These are phyloP conservation scores for Mareca penelope DNA, from an alignment of 2,797 vertebrate genomes.

Conservation along the genomic window DNA sequence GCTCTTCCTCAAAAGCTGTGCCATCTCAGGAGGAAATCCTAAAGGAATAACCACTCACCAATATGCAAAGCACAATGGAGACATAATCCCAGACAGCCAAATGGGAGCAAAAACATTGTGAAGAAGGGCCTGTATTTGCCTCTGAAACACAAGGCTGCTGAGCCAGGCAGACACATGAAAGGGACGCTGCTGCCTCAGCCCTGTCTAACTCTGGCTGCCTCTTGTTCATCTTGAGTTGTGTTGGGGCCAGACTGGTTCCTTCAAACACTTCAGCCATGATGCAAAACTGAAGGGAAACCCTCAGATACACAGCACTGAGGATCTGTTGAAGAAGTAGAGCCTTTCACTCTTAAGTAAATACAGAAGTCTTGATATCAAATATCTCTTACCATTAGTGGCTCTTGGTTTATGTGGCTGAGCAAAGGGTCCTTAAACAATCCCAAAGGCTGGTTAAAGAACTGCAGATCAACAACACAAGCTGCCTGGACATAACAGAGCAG, in stretches of 20 bases:
- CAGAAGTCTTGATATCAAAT: not conserved
- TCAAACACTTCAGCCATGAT: not conserved
- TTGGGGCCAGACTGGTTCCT: not conserved
- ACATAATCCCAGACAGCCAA: not conserved
- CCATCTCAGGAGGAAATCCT: not conserved
- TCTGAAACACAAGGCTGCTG: not conserved
- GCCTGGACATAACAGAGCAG: not conserved
- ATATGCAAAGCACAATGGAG: not conserved
- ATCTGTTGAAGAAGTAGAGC: not conserved
- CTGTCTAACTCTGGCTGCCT: not conserved
- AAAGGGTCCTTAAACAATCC: not conserved
- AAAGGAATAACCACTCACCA: not conserved
- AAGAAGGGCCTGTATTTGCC: not conserved
- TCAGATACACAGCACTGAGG: not conserved
- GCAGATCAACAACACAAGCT: not conserved
- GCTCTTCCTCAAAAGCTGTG: not conserved
- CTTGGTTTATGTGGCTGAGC: not conserved
- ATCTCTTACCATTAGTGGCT: not conserved
- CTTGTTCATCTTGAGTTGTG: not conserved
- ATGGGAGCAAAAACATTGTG: not conserved
- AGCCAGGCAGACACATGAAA: not conserved
- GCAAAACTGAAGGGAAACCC: not conserved
- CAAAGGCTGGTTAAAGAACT: not conserved
- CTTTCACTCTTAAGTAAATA: not conserved
- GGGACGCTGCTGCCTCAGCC: not conserved